Base-by-base conservation (phyloP, 2,113 vertebrate genomes). In the Dipodomys stephensi region DNA sequence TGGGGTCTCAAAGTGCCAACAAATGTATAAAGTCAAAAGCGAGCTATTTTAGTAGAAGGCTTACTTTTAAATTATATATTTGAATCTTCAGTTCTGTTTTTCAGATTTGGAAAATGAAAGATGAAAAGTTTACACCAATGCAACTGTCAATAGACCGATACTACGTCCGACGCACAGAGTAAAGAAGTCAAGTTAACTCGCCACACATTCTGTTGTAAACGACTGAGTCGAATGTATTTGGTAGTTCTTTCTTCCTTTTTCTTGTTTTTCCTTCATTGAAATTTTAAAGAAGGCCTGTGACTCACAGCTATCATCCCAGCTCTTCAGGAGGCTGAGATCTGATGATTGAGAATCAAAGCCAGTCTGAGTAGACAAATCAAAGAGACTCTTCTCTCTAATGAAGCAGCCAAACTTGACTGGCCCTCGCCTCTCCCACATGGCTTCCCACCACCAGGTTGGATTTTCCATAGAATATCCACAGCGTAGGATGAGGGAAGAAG, bases 21-120 rank as follows among this genome's bases (percentile, higher is more conserved):
- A 88, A 89, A 89, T 49, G 27, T 65, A 16, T 94, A 57, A 76
- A 89, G 49, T 92, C 46, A 89, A 28, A 81, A 35, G 68, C 57
- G 81, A 77, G 27, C 18, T 64, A 18, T 85, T 69, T 77, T 57
- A 88, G 44, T 44, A 86, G 2, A 89, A 5, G 35, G 35, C 23
- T 77, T 46, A 32, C 32, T 39, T 86, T 7, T 27, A 82, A 85
- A 44, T 82, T 89, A 65, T 23, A 49, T 18, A 60, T 60, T 27
- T 1, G 72, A 85, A 65, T 49, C 23, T 60, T 82, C 6, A 76
- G 10, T 88, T 88, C 20, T 74, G 12, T 65, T 85, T 80, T 85
- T 85, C 62, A 82, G 13, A 12, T 78, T 81, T 46, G 89, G n/a
- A 82, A 32, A 8, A 78, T 32, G 64, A 86, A 89, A 71, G n/a